These are phyloP conservation scores for Parnassius smintheus DNA, from an alignment of 2,888 invertebrate species.

Conservation along the genomic window DNA sequence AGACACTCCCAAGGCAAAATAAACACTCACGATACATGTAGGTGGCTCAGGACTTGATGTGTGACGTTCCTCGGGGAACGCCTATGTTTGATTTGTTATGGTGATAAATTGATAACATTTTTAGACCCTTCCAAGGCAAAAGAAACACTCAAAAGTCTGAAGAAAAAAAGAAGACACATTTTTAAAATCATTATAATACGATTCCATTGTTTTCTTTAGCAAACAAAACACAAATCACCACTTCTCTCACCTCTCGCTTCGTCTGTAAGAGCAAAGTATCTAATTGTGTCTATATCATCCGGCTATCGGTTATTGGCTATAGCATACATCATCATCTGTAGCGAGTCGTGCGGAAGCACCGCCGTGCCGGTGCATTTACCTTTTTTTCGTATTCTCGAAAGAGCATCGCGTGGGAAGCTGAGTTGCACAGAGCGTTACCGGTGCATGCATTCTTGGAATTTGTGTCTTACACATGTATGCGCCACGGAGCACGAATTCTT, in stretches of 20 bases:
- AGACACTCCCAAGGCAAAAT: no score
- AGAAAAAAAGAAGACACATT: no score
- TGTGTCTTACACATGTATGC: slow-evolving; percentile 29
- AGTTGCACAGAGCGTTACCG: slow-evolving; percentile 34
- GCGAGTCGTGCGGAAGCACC: slow-evolving; percentile 16
- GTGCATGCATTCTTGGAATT: slow-evolving; percentile 44
- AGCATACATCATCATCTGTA: slow-evolving; percentile 8
- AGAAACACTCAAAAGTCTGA: no score
- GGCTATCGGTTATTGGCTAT: not conserved
- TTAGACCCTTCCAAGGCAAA: no score
- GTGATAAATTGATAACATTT: no score
- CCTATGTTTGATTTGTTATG: no score
- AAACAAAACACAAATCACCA: not conserved
- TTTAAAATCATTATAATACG: no score
- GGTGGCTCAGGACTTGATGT: no score
- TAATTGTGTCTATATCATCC: slow-evolving; percentile 3
- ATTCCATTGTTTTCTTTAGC: no score
- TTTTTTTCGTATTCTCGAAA: slow-evolving; percentile 44
- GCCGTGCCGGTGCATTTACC: not conserved
- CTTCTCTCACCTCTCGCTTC: not conserved
- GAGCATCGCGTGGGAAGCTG: slow-evolving; percentile 46
- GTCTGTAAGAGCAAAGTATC: not conserved
- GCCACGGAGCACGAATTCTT: slow-evolving; percentile 27
- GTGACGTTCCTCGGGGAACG: no score
- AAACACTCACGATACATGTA: no score